Evolutionary conservation across 2,113 vertebrate species (phyloP).

Genomic region (Pterocles orientalis): DNA sequence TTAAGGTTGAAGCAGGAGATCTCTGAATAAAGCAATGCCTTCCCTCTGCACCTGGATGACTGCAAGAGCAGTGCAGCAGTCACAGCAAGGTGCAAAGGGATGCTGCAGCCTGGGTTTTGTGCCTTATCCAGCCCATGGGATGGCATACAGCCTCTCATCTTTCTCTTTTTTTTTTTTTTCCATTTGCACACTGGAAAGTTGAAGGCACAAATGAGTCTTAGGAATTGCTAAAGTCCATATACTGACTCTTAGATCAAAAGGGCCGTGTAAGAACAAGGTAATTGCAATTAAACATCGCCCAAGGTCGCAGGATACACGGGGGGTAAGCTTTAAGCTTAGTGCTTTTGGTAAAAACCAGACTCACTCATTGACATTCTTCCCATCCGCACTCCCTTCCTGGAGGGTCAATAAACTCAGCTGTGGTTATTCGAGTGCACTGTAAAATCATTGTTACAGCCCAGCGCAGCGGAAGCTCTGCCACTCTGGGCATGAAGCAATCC

Average conservation of each 20-base stretch:
- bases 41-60: not conserved
- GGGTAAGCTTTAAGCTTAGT: not conserved
- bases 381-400: not conserved
- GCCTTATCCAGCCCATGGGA: not conserved
- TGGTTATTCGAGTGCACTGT: not conserved
- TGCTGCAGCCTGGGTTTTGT: fast-evolving
- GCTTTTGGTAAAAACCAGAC: not conserved
- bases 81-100: not conserved
- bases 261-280: not conserved
- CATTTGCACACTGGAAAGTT: not conserved
- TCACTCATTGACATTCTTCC: not conserved
- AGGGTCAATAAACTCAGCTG: not conserved
- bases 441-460: not conserved
- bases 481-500: not conserved
- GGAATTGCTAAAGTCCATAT: not conserved
- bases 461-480: not conserved
- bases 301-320: not conserved
- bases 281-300: not conserved
- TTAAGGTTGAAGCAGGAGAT: not conserved
- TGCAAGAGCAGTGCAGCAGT: not conserved
- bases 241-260: not conserved
- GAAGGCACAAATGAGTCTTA: not conserved
- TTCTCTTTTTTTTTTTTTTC: not conserved
- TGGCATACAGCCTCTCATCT: not conserved
- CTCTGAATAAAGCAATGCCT: not conserved